A percentile compares a stretch with the other conserved stretches of the same genome.
Evolutionary conservation across 2,888 invertebrate species (phyloP).

Genomic region (Pseudolycoriella hygida): DNA sequence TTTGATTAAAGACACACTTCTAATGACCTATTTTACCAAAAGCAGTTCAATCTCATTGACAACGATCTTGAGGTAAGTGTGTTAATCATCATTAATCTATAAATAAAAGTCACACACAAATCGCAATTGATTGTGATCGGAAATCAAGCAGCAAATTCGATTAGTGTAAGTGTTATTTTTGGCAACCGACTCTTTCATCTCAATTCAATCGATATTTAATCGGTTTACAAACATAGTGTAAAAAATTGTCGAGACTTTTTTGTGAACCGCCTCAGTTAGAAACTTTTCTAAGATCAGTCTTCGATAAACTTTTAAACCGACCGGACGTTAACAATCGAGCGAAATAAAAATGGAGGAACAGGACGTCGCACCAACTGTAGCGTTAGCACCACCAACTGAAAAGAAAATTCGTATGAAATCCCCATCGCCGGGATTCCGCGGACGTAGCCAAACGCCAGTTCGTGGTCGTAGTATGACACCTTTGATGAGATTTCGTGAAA

Average conservation of each 20-base stretch:
- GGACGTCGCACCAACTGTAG: slow-evolving; percentile 8
- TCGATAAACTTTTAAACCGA: neutral
- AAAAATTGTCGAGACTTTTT: too few species aligned
- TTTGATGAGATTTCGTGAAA: slow-evolving; percentile 13
- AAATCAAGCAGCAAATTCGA: neutral
- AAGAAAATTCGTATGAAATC: slow-evolving; percentile 25
- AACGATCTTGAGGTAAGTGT: too few species aligned
- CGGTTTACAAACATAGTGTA: too few species aligned
- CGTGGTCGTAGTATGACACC: slow-evolving; percentile 29
- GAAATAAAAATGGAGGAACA: neutral
- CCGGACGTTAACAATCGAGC: neutral
- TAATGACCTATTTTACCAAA: too few species aligned
- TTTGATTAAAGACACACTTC: too few species aligned
- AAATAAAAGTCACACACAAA: too few species aligned
- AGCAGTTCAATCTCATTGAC: too few species aligned
- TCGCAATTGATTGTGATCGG: too few species aligned
- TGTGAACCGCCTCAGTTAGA: too few species aligned
- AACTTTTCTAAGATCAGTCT: neutral
- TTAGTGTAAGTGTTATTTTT: neutral
- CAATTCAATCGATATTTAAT: too few species aligned
- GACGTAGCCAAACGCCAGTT: slow-evolving; percentile 27
- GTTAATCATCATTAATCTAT: too few species aligned
- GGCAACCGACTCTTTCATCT: neutral
- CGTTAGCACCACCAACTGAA: slow-evolving; percentile 21
- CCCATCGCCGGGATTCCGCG: slow-evolving; percentile 26